Conservation (phyloP, 2,888 invertebrate genomes). For the Stenichneumon culpator region DNA sequence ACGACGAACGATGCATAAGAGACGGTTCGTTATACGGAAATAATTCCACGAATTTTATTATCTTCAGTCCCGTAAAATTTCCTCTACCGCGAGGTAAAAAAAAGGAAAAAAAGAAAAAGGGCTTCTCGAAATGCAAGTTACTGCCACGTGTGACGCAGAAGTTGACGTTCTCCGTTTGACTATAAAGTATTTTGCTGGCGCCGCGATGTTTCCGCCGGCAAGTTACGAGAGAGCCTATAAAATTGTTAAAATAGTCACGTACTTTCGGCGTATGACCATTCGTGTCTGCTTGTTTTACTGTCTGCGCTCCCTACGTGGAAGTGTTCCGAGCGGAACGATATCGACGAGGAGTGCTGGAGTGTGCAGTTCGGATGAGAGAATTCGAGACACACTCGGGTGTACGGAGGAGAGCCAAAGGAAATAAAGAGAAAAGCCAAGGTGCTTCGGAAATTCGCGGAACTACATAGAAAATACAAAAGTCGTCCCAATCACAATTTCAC, state of each 20-base stretch:
- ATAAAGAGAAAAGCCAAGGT: constrained; percentile 12
- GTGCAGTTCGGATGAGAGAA: not conserved
- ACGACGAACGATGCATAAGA: not conserved
- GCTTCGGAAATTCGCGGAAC: not conserved
- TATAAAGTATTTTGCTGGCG: constrained; percentile 1
- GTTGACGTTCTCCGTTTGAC: constrained; percentile 22
- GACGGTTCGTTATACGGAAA: constrained; percentile 12
- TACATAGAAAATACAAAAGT: constrained; percentile 7
- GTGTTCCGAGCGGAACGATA: not conserved
- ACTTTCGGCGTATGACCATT: constrained; percentile 40
- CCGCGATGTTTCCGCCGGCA: not conserved
- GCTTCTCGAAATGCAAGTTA: constrained; percentile 7
- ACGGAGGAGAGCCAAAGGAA: not conserved
- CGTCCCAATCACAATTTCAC: constrained; percentile 9
- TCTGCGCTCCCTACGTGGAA: not conserved
- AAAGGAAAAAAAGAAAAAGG: no score
- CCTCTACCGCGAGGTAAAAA: not conserved
- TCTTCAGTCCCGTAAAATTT: constrained; percentile 34
- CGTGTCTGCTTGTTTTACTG: constrained; percentile 32
- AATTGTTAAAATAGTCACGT: constrained; percentile 60
- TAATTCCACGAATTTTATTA: constrained; percentile 40
- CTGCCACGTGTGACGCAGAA: constrained; percentile 4
- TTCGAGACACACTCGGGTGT: not conserved
- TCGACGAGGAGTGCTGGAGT: constrained; percentile 25
- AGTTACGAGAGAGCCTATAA: constrained; percentile 13